Conservation (phyloP, 2,797 vertebrate genomes). For the Falco berigora region DNA sequence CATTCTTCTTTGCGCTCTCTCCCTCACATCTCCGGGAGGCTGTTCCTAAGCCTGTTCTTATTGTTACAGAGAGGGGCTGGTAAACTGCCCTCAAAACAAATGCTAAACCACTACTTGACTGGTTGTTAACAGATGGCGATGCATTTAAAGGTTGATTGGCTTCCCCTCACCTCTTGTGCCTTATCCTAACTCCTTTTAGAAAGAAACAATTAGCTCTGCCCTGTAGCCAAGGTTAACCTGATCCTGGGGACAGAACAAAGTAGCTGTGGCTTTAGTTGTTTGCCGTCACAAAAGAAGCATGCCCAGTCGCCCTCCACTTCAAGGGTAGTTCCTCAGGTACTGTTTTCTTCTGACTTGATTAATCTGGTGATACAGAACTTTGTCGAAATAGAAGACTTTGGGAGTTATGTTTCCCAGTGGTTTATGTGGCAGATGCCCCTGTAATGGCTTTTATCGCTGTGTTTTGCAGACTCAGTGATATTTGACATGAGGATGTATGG, state of each 20-base stretch:
- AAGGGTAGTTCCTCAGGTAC: not conserved
- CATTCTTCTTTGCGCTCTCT: not conserved
- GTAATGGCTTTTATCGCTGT: not conserved
- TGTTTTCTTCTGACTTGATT: not conserved
- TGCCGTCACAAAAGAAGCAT: not conserved
- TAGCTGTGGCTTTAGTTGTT: not conserved
- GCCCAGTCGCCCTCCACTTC: not conserved
- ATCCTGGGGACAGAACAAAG: not conserved
- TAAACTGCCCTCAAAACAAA: not conserved
- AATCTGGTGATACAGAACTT: not conserved
- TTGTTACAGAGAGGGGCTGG: not conserved
- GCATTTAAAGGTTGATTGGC: conserved; percentile 33
- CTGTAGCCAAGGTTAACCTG: not conserved
- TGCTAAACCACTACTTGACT: not conserved
- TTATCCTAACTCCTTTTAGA: not conserved
- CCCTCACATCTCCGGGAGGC: not conserved
- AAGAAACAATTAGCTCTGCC: not conserved
- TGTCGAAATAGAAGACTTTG: not conserved
- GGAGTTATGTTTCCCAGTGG: not conserved
- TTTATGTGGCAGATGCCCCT: not conserved
- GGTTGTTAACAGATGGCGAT: conserved; percentile 7
- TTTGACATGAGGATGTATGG: not conserved
- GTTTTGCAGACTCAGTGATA: not conserved
- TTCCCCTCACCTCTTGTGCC: not conserved
- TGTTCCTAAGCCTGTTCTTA: not conserved